These are phyloP conservation scores for Patella depressa DNA, from an alignment of 2,888 invertebrate species.

Conservation along the genomic window DNA sequence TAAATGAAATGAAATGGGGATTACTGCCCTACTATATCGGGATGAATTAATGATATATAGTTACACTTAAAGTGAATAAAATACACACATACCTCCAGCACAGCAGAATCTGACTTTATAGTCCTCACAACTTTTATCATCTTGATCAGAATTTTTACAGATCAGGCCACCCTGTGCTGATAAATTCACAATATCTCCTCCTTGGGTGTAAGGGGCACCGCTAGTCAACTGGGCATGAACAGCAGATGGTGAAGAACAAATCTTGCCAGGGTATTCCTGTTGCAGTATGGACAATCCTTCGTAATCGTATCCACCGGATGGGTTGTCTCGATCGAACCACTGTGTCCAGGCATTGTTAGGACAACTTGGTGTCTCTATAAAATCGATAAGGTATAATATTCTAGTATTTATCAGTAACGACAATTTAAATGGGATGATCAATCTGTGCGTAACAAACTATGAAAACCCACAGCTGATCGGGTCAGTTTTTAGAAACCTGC, in stretches of 20 bases:
- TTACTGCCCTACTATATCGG: no score
- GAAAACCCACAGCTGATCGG: no score
- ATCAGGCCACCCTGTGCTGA: background rate
- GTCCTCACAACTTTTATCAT: background rate
- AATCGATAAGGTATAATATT: no score
- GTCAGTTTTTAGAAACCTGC: no score
- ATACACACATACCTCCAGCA: background rate
- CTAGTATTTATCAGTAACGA: no score
- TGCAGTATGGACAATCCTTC: background rate
- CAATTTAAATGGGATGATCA: no score
- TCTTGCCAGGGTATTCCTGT: background rate
- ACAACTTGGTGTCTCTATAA: no score
- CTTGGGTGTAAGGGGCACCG: background rate
- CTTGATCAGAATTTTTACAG: background rate
- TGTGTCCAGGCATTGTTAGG: background rate
- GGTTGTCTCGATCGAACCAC: constrained; percentile 3
- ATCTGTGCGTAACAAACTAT: no score
- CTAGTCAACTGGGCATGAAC: background rate
- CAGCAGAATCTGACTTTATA: background rate
- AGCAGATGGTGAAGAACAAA: background rate
- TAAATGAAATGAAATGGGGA: no score
- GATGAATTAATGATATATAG: no score
- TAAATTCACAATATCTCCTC: background rate
- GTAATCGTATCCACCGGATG: background rate
- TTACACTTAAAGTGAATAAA: no score